Evolutionary conservation across 1,140 invertebrate species (phyloP).

Genomic region (Drosophila auraria): DNA sequence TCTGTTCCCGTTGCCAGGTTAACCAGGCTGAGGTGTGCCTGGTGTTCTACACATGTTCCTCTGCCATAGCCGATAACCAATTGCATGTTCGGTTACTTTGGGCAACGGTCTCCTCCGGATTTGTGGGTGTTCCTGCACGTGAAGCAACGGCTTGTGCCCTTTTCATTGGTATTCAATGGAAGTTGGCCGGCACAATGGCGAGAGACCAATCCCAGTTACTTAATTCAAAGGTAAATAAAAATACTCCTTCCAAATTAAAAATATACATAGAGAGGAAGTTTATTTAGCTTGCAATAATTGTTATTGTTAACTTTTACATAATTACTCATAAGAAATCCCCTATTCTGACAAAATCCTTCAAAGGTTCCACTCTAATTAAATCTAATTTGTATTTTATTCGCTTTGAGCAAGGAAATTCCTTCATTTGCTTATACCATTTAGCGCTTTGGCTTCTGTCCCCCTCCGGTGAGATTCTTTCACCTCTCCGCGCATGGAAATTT

Average conservation of each 20-base stretch:
- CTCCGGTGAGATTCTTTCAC: not conserved
- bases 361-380: too few relatives aligned
- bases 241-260: too few relatives aligned
- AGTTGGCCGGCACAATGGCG: not conserved
- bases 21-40: constrained; percentile 22
- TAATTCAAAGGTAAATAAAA: too few relatives aligned
- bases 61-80: constrained; percentile 16
- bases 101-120: not conserved
- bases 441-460: constrained; percentile 19
- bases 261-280: too few relatives aligned
- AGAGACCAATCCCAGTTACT: too few relatives aligned
- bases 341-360: not conserved
- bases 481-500: constrained; percentile 17
- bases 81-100: constrained; percentile 14
- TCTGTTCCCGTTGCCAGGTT: constrained; percentile 26
- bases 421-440: constrained; percentile 54
- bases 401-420: constrained; percentile 1
- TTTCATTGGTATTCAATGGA: not conserved
- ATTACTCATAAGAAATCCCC: too few relatives aligned
- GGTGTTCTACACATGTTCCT: constrained; percentile 45
- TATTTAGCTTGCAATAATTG: too few relatives aligned
- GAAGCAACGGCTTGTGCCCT: not conserved
- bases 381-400: not conserved
- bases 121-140: not conserved
- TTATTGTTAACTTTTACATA: too few relatives aligned